Evolutionary conservation across 2,113 vertebrate species (phyloP).

Genomic region (Gallinago paraguaiae): DNA sequence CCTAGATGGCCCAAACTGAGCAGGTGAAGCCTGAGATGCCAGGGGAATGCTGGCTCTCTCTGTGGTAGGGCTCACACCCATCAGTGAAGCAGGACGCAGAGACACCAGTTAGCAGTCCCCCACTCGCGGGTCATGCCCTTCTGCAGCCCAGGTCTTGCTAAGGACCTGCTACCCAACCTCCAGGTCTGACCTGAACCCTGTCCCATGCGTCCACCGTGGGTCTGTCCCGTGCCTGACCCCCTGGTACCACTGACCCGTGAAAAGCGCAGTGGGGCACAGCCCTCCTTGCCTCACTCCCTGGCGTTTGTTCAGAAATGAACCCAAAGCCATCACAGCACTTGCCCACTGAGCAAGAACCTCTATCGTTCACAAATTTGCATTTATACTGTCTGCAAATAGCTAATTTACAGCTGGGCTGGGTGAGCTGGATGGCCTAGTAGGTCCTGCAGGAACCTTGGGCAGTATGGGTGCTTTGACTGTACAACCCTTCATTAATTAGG

Average conservation of each 20-base stretch:
- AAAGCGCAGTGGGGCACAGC: background rate
- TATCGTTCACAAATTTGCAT: background rate
- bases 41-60: fast-evolving
- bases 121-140: fast-evolving
- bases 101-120: background rate
- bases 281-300: fast-evolving
- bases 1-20: background rate
- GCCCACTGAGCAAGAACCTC: background rate
- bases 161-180: background rate
- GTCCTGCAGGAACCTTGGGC: constrained; percentile 62
- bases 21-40: background rate
- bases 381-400: background rate
- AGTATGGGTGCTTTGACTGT: constrained; percentile 35
- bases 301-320: fast-evolving
- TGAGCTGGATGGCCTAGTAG: background rate
- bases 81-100: background rate
- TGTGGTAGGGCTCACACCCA: background rate
- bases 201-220: background rate
- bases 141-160: background rate
- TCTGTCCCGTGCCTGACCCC: background rate
- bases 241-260: background rate
- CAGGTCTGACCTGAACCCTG: background rate
- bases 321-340: background rate
- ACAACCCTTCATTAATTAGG: constrained; percentile 20
- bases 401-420: background rate